Percentiles rank a stretch among this genome's conserved stretches.
Conservation (phyloP, 2,888 invertebrate species). For the Shargacucullia verbasci region DNA sequence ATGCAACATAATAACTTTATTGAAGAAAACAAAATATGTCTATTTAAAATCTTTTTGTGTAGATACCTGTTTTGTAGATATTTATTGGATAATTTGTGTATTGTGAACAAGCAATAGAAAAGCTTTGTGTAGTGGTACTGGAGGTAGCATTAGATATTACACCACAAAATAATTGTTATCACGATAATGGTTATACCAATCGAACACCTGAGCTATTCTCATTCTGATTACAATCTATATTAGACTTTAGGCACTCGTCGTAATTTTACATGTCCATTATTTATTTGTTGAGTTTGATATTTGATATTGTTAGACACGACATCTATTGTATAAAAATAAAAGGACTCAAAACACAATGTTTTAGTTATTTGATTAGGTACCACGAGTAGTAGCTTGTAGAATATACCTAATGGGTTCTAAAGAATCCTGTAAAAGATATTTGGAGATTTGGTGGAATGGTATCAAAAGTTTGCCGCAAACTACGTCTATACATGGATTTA, state of each 20-base stretch:
- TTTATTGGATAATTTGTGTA: constrained; percentile 17
- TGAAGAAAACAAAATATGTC: too few relatives aligned
- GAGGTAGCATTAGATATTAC: constrained; percentile 7
- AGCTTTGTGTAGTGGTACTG: constrained; percentile 3
- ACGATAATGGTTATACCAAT: constrained; percentile 43
- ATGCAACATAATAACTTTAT: constrained; percentile 2
- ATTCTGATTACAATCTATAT: constrained; percentile 65
- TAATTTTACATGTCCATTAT: constrained; percentile 46
- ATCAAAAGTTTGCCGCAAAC: constrained; percentile 83
- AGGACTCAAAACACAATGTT: neutral
- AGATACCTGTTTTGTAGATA: neutral
- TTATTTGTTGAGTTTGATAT: constrained; percentile 43
- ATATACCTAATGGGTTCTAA: constrained; percentile 66
- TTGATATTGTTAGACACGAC: constrained; percentile 49
- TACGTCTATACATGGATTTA: constrained; percentile 90
- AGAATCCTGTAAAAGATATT: constrained; percentile 69
- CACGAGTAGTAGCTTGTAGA: neutral
- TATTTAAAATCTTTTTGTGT: neutral
- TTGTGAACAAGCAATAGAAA: constrained; percentile 5
- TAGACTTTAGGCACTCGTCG: constrained; percentile 39
- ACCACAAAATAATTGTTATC: constrained; percentile 35
- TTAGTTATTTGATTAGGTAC: constrained; percentile 24
- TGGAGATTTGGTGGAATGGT: constrained; percentile 84
- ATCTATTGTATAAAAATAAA: constrained; percentile 47
- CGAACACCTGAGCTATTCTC: constrained; percentile 68